These are phyloP conservation scores for Diadophis punctatus DNA, from an alignment of 2,113 vertebrate genomes.

Conservation along the genomic window DNA sequence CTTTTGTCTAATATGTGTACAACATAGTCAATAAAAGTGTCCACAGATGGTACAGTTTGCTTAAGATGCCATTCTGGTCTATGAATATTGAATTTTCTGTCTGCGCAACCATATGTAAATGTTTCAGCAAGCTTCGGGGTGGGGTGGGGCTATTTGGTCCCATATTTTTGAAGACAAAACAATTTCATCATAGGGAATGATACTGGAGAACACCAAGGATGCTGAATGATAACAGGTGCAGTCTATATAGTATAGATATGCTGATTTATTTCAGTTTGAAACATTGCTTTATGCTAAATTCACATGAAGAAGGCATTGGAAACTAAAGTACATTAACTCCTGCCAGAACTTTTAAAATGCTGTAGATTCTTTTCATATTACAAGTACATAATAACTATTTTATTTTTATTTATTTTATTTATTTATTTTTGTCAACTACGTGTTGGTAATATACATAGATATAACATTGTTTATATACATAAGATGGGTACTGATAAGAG, in stretches of 20 bases:
- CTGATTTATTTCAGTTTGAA: not conserved
- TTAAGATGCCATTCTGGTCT: not conserved
- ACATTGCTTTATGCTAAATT: not conserved
- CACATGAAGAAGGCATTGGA: not conserved
- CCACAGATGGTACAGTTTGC: not conserved
- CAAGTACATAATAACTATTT: constrained; percentile 23
- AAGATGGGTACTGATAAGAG: too few species aligned
- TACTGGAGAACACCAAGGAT: not conserved
- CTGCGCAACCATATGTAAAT: not conserved
- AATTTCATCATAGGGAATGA: not conserved
- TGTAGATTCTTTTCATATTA: constrained; percentile 18
- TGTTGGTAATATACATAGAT: too few species aligned
- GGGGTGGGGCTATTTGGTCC: not conserved
- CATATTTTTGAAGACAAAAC: not conserved
- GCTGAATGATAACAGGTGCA: not conserved
- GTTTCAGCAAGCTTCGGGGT: not conserved
- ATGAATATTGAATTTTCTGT: not conserved
- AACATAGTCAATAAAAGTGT: not conserved
- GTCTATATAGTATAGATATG: not conserved
- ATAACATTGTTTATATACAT: too few species aligned
- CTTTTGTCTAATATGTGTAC: not conserved
- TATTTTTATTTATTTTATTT: too few species aligned
- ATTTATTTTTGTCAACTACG: too few species aligned
- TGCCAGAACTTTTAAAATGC: constrained; percentile 15
- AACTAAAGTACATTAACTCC: not conserved